These are phyloP conservation scores for Oryzias woworae DNA, from an alignment of 2,113 vertebrate species.

Conservation along the genomic window DNA sequence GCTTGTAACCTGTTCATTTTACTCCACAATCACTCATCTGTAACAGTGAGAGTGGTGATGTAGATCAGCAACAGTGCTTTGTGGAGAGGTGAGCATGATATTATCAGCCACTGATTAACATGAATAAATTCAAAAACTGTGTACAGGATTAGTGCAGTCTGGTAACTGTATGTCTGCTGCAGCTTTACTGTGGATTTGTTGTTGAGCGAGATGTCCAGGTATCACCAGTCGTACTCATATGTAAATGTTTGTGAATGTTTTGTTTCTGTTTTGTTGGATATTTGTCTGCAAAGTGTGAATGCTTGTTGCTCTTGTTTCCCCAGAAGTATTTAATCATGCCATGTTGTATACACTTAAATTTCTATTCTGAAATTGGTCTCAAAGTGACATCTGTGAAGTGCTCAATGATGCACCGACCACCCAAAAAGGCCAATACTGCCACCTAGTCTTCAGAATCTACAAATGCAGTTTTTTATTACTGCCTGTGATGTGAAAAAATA, in stretches of 20 bases:
- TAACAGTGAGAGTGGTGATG: not conserved
- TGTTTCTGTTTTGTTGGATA: slow-evolving; percentile 40
- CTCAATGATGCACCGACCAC: not conserved
- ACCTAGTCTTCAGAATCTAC: slow-evolving; percentile 16
- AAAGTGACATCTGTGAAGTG: slow-evolving; percentile 13
- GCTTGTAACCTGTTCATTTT: slow-evolving; percentile 25
- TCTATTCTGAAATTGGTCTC: not conserved
- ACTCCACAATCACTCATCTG: slow-evolving; percentile 1
- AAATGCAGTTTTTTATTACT: slow-evolving; percentile 14
- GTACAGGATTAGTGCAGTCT: slow-evolving; percentile 29
- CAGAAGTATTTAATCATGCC: slow-evolving; percentile 47
- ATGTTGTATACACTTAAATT: slow-evolving; percentile 12
- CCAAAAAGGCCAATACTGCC: slow-evolving; percentile 48
- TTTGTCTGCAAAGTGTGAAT: slow-evolving; percentile 56
- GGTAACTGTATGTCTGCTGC: slow-evolving; percentile 21
- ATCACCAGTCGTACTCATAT: slow-evolving; percentile 53
- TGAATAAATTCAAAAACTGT: slow-evolving; percentile 32
- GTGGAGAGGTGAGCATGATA: slow-evolving; percentile 14
- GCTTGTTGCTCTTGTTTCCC: slow-evolving; percentile 34
- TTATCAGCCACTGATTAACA: slow-evolving; percentile 19
- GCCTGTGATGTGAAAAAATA: not conserved
- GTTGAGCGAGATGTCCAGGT: slow-evolving; percentile 47
- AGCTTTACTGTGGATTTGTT: slow-evolving; percentile 29
- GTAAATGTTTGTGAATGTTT: slow-evolving; percentile 51
- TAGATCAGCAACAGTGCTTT: slow-evolving; percentile 14